Evolutionary conservation across 2,888 invertebrate genomes (phyloP), one percentile per base, ranked within the genome.

Genomic region (Drosophila barbarae): DNA sequence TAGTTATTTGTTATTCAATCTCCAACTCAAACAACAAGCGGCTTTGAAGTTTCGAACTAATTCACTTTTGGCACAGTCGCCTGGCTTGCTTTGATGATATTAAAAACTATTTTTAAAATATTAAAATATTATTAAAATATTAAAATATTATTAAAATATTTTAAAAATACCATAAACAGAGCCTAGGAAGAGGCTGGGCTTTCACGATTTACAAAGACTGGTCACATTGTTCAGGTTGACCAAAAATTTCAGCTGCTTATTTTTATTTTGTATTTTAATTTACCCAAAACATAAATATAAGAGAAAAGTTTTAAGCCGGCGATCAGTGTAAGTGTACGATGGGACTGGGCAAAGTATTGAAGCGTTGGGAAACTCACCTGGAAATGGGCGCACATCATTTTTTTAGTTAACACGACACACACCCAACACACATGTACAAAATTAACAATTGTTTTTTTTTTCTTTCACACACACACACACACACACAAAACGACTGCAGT

Each of bases 241-340:
- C 23, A 35, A 10, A 28, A 38, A 54, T 49, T 35, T 23, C 21
- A 39, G 59, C 58, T 32, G 47, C 18, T 34, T 56, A 18, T 60
- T 60, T 61, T 61, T 61, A 60, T 46, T 61, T 61, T 61, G 18
- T 63, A 35, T 42, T 34, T 10, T 44, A 42, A 44, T 42, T 66
- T 35, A 32, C 35, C 30, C n/a, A 36, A 63, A 36, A 21, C 23
- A 26, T 53, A 51, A 34, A 2, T 26, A 12, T 52, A 65, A 28
- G 35, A 12, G 9, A 21, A 35, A 8, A 60, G 60, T 32, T 34
- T 32, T n/a, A 18, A 23, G 2, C 30, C 18, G 9, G 23, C 13
- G 4, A 30, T 32, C 39, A 70, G 21, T 53, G 76, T 76, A 78
- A 76, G 76, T 74, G 41, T 58, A 23, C 42, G 3, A 8, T n/a